Evolutionary conservation across 2,797 vertebrate genomes (phyloP).

Genomic region (Hydrocynus forskahlii): DNA sequence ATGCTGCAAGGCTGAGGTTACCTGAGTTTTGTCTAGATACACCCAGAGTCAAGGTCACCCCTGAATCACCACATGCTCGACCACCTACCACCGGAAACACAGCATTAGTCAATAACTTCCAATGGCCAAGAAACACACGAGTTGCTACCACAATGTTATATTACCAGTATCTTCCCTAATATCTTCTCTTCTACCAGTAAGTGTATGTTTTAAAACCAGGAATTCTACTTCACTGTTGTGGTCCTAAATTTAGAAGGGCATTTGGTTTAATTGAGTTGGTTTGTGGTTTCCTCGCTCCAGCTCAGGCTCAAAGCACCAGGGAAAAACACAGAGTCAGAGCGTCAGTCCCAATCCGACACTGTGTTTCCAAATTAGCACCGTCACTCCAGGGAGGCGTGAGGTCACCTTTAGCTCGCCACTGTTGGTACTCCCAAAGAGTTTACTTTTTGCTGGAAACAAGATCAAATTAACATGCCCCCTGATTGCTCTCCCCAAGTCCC

Average conservation of each 20-base stretch:
- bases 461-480: slow-evolving; percentile 60
- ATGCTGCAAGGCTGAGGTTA: background rate
- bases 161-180: background rate
- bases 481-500: slow-evolving; percentile 66
- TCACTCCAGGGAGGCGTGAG: slow-evolving; percentile 57
- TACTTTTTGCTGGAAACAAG: slow-evolving; percentile 61
- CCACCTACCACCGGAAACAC: background rate
- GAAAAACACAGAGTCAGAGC: slow-evolving; percentile 47
- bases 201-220: background rate
- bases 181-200: too few relatives aligned
- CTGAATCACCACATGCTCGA: background rate
- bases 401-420: slow-evolving; percentile 67
- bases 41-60: slow-evolving; percentile 38
- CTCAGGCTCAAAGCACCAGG: slow-evolving; percentile 15
- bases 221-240: background rate
- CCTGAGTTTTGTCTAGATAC: background rate
- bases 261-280: slow-evolving; percentile 36
- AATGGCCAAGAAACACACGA: background rate
- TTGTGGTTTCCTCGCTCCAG: slow-evolving; percentile 26
- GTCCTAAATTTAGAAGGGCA: slow-evolving; percentile 29
- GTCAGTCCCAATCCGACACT: slow-evolving; percentile 54
- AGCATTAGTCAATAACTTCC: background rate
- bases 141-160: background rate
- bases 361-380: slow-evolving; percentile 66
- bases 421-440: slow-evolving; percentile 53